Evolutionary conservation across 2,797 vertebrate genomes (phyloP).

Genomic region (Notoglanidium macrostoma): DNA sequence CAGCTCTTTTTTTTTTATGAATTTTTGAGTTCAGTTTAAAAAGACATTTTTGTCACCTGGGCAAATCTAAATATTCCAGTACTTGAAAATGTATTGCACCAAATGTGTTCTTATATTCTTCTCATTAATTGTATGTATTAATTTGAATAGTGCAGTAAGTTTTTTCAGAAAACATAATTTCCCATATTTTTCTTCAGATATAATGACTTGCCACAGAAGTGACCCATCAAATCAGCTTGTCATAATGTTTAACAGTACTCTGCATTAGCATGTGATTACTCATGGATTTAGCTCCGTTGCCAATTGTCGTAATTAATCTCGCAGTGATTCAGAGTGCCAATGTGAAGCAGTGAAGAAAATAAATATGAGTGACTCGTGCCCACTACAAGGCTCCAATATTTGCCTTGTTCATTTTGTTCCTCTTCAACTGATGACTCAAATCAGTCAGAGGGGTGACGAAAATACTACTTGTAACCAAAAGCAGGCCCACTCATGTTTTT

Average conservation of each 20-base stretch:
- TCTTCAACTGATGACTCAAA: conserved; percentile 31
- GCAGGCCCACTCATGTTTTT: not conserved
- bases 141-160: not conserved
- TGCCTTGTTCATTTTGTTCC: conserved; percentile 24
- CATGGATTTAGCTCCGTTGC: conserved; percentile 24
- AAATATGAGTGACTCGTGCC: not conserved
- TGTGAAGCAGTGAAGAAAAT: conserved; percentile 13
- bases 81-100: not conserved
- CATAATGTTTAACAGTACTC: conserved; percentile 33
- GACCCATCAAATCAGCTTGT: conserved; percentile 20
- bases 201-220: not conserved
- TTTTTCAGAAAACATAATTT: not conserved
- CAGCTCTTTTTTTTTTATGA: not conserved
- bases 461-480: conserved; percentile 29
- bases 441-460: conserved; percentile 20
- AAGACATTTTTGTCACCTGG: not conserved
- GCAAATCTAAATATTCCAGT: not conserved
- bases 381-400: conserved; percentile 17
- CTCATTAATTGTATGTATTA: not conserved
- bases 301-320: conserved; percentile 16
- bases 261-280: conserved; percentile 27
- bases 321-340: not conserved
- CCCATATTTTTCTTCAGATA: not conserved
- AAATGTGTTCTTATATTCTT: not conserved
- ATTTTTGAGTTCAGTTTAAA: not conserved